Base-by-base conservation (phyloP, 1,140 invertebrate species). In the Pogonus chalceus region DNA sequence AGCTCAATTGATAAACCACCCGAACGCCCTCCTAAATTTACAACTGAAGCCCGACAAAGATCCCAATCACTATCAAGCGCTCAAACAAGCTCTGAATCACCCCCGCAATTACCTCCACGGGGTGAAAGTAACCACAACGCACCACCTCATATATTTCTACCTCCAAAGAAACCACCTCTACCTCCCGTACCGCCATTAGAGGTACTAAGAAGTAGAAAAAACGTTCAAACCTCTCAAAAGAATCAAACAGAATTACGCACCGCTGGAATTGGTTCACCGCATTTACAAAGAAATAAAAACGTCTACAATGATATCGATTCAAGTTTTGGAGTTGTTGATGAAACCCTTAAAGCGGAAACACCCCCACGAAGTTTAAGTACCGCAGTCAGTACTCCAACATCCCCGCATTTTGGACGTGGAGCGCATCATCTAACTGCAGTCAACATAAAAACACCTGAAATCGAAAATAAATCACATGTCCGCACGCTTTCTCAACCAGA, bases 141-240 rank as follows among this genome's bases (percentile, higher is more conserved):
- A 31, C 77, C 82, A 1, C 78, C 75, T 21, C 82, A 76, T 48
- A 62, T 80, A 63, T 65, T 75, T 60, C 57, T 81, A 61, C 78
- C 80, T 14, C 79, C 80, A 23, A 80, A 81, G 65, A 86, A 85
- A 68, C 83, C 83, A 35, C 84, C 83, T 12, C 64, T 86, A 56
- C 84, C 84, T 55, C 83, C 82, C 7, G 78, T 83, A 46, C 79
- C 82, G 20, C 78, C 76, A 57, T 75, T 79, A 64, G 82, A 78
- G 66, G 72, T 76, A 2, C 64, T 74, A 54, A 62, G 75, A 55
- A 69, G 73, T 47, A 58, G 61, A 52, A 59, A 60, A 47, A 66
- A 63, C 16, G 59, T 51, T 37, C 43, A 54, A 7, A 37, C 52
- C 4, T 58, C 59, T 18, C 61, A 62, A 26, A 76, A 77, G 61